Evolutionary conservation across 1,140 invertebrate genomes (phyloP), one percentile per base, ranked within the genome.

Genomic region (Venustaconcha ellipsiformis): DNA sequence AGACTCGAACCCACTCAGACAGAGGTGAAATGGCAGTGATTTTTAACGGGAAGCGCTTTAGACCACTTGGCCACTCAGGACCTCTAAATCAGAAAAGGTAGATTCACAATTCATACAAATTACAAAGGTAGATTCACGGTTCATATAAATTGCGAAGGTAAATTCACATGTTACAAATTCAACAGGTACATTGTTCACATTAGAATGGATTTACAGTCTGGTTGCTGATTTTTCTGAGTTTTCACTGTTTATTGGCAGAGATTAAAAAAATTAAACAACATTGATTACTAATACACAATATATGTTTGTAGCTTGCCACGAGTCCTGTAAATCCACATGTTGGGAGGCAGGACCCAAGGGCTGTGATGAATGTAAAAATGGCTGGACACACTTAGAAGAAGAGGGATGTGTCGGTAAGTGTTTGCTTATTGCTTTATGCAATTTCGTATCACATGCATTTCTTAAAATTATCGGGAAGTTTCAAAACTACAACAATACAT

Each of bases 361-460:
- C 75, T 99, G 98, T 89, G 91, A 93, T 14, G 94, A 94, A 59
- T 99, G 97, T 90, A 94, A 93, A 71, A 86, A 91, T 59, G 97
- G 97, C 3, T 99, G 95, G 93, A 84, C 91, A 5, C 93, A 93
- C 90, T 92, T 94, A 76, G 90, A 93, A 2, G 94, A 95, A 64
- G 92, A 93, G 82, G 97, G 96, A 0, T 99, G 98, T 86, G 83
- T 88, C 79, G 91, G 90, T 91, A 76, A 76, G 66, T 75, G 18
- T 62, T 20, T 20, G 57, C 8, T 74, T 17, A 64, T 58, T 37
- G 30, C 2, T 72, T 23, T 15, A 14, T 62, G 17, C 57, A 68
- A 20, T 65, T 63, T n/a, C 0, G 26, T 37, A 23, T 56, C 55
- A 64, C 55, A 57, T 70, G 14, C 12, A 60, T 57, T 69, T 70